These are phyloP conservation scores for Plusia festucae DNA, from an alignment of 2,888 invertebrate genomes.

Conservation along the genomic window DNA sequence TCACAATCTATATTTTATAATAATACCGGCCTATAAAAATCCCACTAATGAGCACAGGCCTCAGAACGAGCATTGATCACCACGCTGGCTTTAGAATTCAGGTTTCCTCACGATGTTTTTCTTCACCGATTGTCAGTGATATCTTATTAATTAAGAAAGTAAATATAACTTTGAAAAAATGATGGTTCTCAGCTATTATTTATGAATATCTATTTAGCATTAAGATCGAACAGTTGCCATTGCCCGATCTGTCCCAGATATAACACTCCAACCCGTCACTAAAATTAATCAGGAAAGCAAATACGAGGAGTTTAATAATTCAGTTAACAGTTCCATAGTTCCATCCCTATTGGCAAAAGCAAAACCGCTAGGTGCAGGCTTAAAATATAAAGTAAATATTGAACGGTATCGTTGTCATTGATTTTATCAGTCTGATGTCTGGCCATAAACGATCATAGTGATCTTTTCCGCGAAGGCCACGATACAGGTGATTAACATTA, in stretches of 20 bases:
- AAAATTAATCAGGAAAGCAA: not conserved
- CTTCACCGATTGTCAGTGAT: too few species aligned
- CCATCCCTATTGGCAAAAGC: not conserved
- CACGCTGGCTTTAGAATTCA: too few species aligned
- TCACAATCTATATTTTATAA: too few species aligned
- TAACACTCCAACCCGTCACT: not conserved
- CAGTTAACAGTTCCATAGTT: not conserved
- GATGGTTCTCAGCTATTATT: too few species aligned
- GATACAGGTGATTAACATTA: constrained; percentile 35
- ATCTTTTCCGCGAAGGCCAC: constrained; percentile 27
- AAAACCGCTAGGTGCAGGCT: not conserved
- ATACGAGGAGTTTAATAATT: not conserved
- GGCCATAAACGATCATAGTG: constrained; percentile 29
- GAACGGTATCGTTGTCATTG: not conserved
- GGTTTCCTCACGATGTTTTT: too few species aligned
- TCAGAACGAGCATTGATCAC: too few species aligned
- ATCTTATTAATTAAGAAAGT: too few species aligned
- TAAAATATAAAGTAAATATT: not conserved
- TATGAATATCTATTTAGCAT: too few species aligned
- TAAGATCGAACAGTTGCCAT: not conserved
- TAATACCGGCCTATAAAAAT: too few species aligned
- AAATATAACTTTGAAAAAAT: too few species aligned
- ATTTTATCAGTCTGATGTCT: constrained; percentile 31
- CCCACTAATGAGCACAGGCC: too few species aligned
- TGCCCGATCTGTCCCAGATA: not conserved